A percentile compares a stretch with the other conserved stretches of the same genome.
phyloP scores from a whole-genome alignment of 2,888 invertebrate genomes.

The Parelbella ahira region DNA sequence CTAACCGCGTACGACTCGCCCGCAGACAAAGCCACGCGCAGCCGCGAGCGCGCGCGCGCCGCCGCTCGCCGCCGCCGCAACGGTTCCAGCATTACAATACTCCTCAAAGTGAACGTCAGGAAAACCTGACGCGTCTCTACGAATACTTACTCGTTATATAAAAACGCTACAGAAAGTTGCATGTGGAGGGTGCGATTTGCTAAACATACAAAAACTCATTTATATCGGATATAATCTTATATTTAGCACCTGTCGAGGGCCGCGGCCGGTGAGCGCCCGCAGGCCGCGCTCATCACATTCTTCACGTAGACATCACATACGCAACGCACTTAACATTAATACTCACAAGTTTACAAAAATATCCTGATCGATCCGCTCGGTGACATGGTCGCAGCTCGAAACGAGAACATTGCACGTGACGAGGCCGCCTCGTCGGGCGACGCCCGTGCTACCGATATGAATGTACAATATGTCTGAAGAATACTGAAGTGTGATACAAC shows the following conservation, averaged over 20 bases:
- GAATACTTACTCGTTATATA: no score
- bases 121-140: no score
- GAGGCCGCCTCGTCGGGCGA: not conserved
- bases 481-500: constrained; percentile 21
- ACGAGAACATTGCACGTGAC: constrained; percentile 15
- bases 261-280: constrained; percentile 4
- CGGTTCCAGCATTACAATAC: no score
- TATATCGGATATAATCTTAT: constrained; percentile 36
- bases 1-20: no score
- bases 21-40: no score
- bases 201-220: constrained; percentile 16
- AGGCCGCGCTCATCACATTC: constrained; percentile 29
- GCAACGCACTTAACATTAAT: constrained; percentile 25
- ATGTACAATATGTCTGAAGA: constrained; percentile 54
- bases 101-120: no score
- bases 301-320: constrained; percentile 33
- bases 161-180: no score
- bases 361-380: constrained; percentile 13
- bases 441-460: constrained; percentile 47
- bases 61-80: no score
- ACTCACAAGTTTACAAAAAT: constrained; percentile 25
- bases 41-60: no score
- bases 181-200: constrained; percentile 3
- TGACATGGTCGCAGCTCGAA: constrained; percentile 10
- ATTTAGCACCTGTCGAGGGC: constrained; percentile 45